These are phyloP conservation scores for Astreopora myriophthalma DNA, from an alignment of 64 coral and sea anemone genomes.

Conservation along the genomic window DNA sequence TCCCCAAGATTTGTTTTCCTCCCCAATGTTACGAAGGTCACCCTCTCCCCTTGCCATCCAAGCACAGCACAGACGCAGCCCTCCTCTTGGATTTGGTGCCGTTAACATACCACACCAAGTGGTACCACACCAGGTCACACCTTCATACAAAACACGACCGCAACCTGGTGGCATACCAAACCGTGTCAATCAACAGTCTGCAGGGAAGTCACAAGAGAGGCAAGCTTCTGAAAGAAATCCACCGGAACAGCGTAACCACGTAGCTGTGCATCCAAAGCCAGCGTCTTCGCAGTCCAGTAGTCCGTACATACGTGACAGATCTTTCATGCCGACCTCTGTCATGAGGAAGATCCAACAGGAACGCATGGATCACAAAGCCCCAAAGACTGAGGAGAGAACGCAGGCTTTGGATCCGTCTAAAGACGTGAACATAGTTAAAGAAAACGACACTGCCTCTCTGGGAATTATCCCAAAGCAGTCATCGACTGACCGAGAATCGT, in stretches of 20 bases:
- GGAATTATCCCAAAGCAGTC: background rate
- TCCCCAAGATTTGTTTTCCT: constrained; percentile 69
- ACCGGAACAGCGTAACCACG: background rate
- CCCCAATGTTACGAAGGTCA: constrained; percentile 49
- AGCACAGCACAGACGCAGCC: constrained; percentile 48
- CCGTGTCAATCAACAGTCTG: background rate
- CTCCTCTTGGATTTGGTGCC: constrained; percentile 56
- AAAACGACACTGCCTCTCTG: background rate
- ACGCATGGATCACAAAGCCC: constrained; percentile 57
- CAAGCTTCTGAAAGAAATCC: background rate
- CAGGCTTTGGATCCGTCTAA: background rate
- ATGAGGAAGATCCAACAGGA: constrained; percentile 65
- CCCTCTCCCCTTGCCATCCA: constrained; percentile 65
- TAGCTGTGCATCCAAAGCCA: background rate
- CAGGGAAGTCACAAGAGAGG: background rate
- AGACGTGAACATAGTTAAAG: background rate
- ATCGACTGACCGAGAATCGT: background rate
- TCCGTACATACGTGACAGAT: constrained; percentile 21
- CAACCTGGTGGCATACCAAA: background rate
- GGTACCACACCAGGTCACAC: background rate
- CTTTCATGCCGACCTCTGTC: constrained; percentile 70
- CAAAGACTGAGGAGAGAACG: constrained; percentile 13
- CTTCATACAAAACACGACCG: background rate
- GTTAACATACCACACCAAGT: background rate
- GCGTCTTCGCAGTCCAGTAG: background rate